Evolutionary conservation across 2,797 vertebrate species (phyloP), one percentile per base, ranked within the genome.

Genomic region (Cossypha niveicapilla): DNA sequence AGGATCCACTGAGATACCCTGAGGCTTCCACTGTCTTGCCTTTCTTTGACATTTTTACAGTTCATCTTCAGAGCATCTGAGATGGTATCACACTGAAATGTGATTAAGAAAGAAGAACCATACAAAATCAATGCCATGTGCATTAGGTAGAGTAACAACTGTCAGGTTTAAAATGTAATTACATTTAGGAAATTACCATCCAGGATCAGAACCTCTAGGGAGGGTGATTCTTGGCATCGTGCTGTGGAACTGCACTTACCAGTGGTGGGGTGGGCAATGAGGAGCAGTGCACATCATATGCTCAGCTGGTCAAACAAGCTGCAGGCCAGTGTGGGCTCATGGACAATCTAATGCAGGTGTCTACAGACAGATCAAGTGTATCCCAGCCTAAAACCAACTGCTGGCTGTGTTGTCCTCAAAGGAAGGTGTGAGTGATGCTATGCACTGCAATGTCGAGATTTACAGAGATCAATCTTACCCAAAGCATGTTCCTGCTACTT

Each of bases 81-180:
- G 70, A 45, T 30, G 9, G 22, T 81, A 78, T 58, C 74, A 61
- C 39, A 39, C 44, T 65, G 51, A 53, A 91, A 92, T 91, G 25
- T 58, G 22, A 86, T 92, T 89, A 58, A 51, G 42, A 86, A 84
- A 81, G 62, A 92, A 72, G 62, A 92, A 68, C 42, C 70, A 34
- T n/a, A 70, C 18, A n/a, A 88, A 92, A 92, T 68, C 80, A 82
- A 68, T 84, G 42, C 19, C 47, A 18, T 42, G 17, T 74, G 44
- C 83, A 53, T 88, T 74, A 86, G 58, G 58, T 13, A 28, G 28
- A 81, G 84, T 72, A 89, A 58, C 28, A 60, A 18, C 66, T 39
- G 74, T 27, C 42, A 68, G 45, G 13, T 72, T 72, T 47, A 45
- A 84, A 91, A 81, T 61, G 45, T 15, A 88, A 72, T 91, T 86